Base-by-base conservation (phyloP, 2,888 invertebrate species). In the Priocnemis perturbator region DNA sequence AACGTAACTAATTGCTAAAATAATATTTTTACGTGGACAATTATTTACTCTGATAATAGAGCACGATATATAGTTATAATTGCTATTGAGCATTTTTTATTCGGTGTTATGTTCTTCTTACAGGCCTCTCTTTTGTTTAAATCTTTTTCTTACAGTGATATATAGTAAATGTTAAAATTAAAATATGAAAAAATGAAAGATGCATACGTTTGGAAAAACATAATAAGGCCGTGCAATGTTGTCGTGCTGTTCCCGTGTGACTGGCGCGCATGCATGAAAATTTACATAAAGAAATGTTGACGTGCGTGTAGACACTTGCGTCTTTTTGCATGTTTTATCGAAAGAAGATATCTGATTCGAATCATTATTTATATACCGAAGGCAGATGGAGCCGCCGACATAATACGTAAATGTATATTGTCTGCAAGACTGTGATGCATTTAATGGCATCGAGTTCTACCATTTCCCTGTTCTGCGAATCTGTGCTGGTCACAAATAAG, bases 341-440 rank as follows among this genome's bases (percentile, higher is more conserved):
- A 37, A 11, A 37, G 7, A 11, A 9, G 14, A 37, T 37, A 37
- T 37, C 11, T 37, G 11, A 37, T 37, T 37, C 7, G 37, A 11
- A 9, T 37, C 11, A 11, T 37, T 37, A 37, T 37, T 37, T 37
- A 37, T 37, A 37, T 37, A 37, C 37, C 7, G 37, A 37, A 37
- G 14, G 37, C 37, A 37, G 37, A 37, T 37, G 37, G 11, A 37
- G 2, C 37, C 37, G 37, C 7, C 37, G 37, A 37, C 37, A 37
- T 37, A 37, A 37, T 37, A 37, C 37, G 37, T 37, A 11, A 5
- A 11, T 37, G 37, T 37, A 37, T 11, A 3, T 37, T 37, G 37
- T 37, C 37, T 37, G 37, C 55, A 74, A 76, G 74, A 76, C 74
- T 81, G 73, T 66, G 81, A 68, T 83, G 82, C 83, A 81, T 81